Evolutionary conservation across 2,797 vertebrate species (phyloP), one percentile per base, ranked within the genome.

Genomic region (Cygnus olor): DNA sequence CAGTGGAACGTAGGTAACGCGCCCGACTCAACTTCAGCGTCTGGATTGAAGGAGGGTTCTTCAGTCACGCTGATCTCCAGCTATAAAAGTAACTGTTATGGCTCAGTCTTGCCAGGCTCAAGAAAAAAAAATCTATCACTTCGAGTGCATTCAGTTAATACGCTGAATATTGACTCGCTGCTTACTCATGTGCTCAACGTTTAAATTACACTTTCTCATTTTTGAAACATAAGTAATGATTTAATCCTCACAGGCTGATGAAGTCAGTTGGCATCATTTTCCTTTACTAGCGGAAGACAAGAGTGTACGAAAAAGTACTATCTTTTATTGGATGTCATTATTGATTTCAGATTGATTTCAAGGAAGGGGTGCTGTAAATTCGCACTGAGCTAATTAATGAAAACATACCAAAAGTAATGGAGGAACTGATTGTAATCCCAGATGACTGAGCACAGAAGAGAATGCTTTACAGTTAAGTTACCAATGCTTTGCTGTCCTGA

Each of bases 101-200:
- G 87, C 73, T 96, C 10, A 47, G 9, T 78, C 69, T 85, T 91
- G 90, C 65, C 86, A 89, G 51, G 27, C 72, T 81, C 89, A 66
- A 88, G 90, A 83, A 84, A 49, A 47, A 21, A 47, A 85, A 90
- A 85, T 80, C 80, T 66, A 77, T 49, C 36, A 40, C 58, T 94
- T 80, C 77, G 76, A 71, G 85, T 80, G 68, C 38, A 34, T 93
- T 94, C 51, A 71, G 5, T 77, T 97, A 93, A 85, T 57, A 25
- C 68, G 36, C 87, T 42, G 91, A 88, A 70, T 88, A 89, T 95
- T 93, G 94, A 95, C 87, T 95, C 61, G 65, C 34, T 69, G 81
- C 82, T 94, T 94, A 66, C 64, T 88, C 57, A 91, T 3, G 20
- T 88, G 76, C 72, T 70, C 65, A 78, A 61, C 57, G 45, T 86